phyloP scores from a whole-genome alignment of 2,113 vertebrate genomes.

The Piliocolobus tephrosceles region DNA sequence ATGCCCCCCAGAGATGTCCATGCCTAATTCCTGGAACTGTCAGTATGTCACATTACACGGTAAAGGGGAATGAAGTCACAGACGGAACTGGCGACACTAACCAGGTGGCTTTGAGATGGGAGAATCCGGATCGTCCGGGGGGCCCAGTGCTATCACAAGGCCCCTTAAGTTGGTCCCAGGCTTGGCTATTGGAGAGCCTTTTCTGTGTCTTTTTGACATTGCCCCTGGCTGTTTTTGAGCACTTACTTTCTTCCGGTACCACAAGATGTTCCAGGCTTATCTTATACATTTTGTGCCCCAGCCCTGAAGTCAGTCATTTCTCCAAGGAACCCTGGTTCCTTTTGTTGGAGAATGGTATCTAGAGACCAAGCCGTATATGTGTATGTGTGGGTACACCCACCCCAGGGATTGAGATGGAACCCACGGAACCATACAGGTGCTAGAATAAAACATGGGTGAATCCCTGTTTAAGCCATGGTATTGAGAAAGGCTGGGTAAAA shows the following conservation, averaged over 20 bases:
- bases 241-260: background rate
- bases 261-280: too few species aligned
- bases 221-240: background rate
- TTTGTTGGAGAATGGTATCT: too few species aligned
- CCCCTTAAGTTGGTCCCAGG: background rate
- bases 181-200: rapidly evolving
- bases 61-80: background rate
- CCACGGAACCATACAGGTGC: background rate
- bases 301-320: too few species aligned
- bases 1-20: rapidly evolving
- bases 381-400: too few species aligned
- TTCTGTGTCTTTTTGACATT: background rate
- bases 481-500: rapidly evolving
- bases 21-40: too few species aligned
- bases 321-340: too few species aligned
- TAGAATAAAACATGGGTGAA: too few species aligned
- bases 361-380: too few species aligned
- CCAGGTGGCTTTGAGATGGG: rapidly evolving
- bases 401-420: background rate
- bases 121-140: rapidly evolving
- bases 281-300: too few species aligned
- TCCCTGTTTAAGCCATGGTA: background rate
- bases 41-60: rapidly evolving
- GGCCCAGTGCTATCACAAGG: background rate
- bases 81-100: too few species aligned